Base-by-base conservation (phyloP, 2,797 vertebrate species). In the Holocentrus rufus region DNA sequence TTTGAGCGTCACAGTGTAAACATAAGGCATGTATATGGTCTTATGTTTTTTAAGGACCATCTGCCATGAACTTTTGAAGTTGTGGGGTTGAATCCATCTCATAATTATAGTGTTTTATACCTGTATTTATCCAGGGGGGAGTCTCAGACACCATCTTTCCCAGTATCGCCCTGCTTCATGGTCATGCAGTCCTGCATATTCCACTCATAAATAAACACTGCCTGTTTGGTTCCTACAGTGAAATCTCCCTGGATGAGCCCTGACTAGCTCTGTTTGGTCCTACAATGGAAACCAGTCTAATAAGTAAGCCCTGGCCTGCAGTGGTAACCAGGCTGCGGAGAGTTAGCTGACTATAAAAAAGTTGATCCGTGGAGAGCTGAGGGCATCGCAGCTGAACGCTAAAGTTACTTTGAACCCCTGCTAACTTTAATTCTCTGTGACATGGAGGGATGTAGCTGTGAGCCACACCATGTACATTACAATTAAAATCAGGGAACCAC, bases 351-450 rank as follows among this genome's bases (percentile, higher is more conserved):
- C 54, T 49, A 65, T 80, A 68, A 57, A 64, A 58, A 84, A 76
- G 69, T 64, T 56, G 49, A 60, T 56, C 31, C 39, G 36, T 25
- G 58, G 27, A 39, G 73, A 69, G 85, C 82, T 70, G 68, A 76
- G 31, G 79, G 83, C 87, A 34, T 69, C n/a, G 20, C 39, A 66
- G 77, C 64, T 39, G 0, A 74, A 81, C 76, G 83, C 69, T 74
- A 71, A 87, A 86, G 79, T 85, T 80, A 68, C 80, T 86, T 85
- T 87, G 59, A 86, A 85, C 79, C 81, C 55, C 49, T 72, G 57
- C 25, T 81, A 88, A 86, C 83, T 89, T 80, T 90, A 89, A 92
- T 87, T 88, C 84, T 63, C 79, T 90, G 72, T 90, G 90, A 88
- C 89, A 72, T 85, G 76, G 69, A 76, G 83, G 79, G 65, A 85